These are phyloP conservation scores for Pentalonia nigronervosa DNA, from an alignment of 1,140 invertebrate genomes.

Conservation along the genomic window DNA sequence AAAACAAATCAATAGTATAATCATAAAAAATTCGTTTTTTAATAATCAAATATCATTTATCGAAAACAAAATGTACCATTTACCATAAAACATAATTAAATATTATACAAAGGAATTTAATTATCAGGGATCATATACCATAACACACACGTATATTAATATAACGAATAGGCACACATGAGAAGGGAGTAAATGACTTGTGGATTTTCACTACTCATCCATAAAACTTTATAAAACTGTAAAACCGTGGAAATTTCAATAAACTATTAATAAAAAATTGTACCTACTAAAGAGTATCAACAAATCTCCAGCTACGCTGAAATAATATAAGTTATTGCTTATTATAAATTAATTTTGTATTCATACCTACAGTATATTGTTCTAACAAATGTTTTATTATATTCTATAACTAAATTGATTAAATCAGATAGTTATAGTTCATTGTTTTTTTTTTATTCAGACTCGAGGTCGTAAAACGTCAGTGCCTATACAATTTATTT, in stretches of 20 bases:
- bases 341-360: not conserved
- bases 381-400: not conserved
- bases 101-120: not conserved
- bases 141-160: too few species aligned
- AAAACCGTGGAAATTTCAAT: not conserved
- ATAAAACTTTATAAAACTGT: not conserved
- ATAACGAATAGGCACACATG: too few species aligned
- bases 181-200: too few species aligned
- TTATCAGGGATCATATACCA: not conserved
- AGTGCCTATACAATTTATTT: not conserved
- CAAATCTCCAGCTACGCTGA: not conserved
- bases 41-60: not conserved
- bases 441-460: not conserved
- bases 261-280: not conserved
- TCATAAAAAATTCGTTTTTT: not conserved
- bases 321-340: not conserved
- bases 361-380: not conserved
- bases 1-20: not conserved
- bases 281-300: not conserved
- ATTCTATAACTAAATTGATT: not conserved
- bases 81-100: not conserved
- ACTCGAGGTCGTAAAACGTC: not conserved
- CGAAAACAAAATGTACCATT: not conserved
- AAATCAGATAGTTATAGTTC: not conserved
- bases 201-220: too few species aligned